Percentiles rank a stretch among this genome's conserved stretches.
Evolutionary conservation across 2,888 invertebrate species (phyloP).

Genomic region (Rhingia campestris): DNA sequence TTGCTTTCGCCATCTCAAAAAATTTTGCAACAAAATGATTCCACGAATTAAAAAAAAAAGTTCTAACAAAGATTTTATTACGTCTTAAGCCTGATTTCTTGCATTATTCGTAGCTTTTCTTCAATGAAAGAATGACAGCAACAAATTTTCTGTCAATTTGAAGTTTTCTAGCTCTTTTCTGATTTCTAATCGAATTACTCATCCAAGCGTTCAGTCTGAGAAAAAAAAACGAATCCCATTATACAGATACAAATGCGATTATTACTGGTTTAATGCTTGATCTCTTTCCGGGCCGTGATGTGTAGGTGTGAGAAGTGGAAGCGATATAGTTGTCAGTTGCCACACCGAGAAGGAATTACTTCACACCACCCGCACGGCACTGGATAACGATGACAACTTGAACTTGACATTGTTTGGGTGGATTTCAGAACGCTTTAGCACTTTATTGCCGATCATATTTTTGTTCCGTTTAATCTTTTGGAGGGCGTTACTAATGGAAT

Average conservation of each 20-base stretch:
- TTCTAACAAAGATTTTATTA: too few species aligned
- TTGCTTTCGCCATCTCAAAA: too few species aligned
- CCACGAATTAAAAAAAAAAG: too few species aligned
- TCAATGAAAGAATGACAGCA: too few species aligned
- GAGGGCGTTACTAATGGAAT: constrained; percentile 36
- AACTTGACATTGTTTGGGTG: constrained; percentile 57
- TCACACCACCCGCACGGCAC: constrained; percentile 12
- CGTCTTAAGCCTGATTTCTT: too few species aligned
- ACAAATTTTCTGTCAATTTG: too few species aligned
- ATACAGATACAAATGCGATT: constrained; percentile 19
- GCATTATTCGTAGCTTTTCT: too few species aligned
- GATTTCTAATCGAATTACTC: constrained; percentile 12
- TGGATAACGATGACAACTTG: constrained; percentile 38
- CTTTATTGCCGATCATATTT: constrained; percentile 5
- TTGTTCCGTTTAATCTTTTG: constrained; percentile 3
- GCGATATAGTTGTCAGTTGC: neutral
- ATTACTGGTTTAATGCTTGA: constrained; percentile 19
- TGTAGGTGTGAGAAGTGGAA: constrained; percentile 26
- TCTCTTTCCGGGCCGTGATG: neutral
- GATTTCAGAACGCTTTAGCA: constrained; percentile 27
- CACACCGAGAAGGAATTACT: constrained; percentile 19
- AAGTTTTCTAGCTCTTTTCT: neutral
- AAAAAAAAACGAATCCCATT: constrained; percentile 8
- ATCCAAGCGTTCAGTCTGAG: neutral
- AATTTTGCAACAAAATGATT: too few species aligned